Evolutionary conservation across 1,140 invertebrate species (phyloP).

Genomic region (Drosophila sp.): DNA sequence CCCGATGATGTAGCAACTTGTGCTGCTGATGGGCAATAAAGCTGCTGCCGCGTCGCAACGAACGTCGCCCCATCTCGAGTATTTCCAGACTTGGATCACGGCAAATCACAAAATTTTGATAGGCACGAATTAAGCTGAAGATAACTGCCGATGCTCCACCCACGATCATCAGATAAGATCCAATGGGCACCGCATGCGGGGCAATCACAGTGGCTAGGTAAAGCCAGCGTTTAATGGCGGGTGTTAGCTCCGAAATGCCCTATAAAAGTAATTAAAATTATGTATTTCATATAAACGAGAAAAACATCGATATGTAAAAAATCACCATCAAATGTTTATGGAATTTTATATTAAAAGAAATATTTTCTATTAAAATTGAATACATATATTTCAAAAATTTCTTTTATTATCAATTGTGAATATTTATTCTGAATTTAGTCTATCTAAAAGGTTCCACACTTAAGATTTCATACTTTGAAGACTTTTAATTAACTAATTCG

Average conservation of each 20-base stretch:
- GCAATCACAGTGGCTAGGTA: slow-evolving; percentile 91
- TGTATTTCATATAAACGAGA: background rate
- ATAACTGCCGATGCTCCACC: slow-evolving; percentile 88
- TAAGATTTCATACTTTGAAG: no score
- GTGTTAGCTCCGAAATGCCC: slow-evolving; percentile 92
- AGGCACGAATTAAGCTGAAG: slow-evolving; percentile 88
- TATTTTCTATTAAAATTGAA: no score
- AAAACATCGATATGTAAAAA: no score
- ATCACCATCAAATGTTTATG: no score
- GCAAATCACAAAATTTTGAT: slow-evolving; percentile 90
- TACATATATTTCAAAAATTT: no score
- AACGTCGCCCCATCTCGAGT: slow-evolving; percentile 90
- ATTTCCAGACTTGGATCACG: slow-evolving; percentile 88
- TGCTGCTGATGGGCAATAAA: slow-evolving; percentile 90
- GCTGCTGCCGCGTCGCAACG: slow-evolving; percentile 89
- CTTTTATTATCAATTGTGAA: no score
- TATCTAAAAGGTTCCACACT: no score
- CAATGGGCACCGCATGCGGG: slow-evolving; percentile 88
- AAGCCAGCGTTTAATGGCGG: slow-evolving; percentile 90
- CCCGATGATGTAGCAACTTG: slow-evolving; percentile 86
- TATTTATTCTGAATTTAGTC: no score
- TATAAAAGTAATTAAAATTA: slow-evolving; percentile 80
- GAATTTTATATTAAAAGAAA: no score
- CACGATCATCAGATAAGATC: slow-evolving; percentile 90
- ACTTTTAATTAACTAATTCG: no score